Conservation (phyloP, 2,888 invertebrate genomes). For the Crematogaster levior region DNA sequence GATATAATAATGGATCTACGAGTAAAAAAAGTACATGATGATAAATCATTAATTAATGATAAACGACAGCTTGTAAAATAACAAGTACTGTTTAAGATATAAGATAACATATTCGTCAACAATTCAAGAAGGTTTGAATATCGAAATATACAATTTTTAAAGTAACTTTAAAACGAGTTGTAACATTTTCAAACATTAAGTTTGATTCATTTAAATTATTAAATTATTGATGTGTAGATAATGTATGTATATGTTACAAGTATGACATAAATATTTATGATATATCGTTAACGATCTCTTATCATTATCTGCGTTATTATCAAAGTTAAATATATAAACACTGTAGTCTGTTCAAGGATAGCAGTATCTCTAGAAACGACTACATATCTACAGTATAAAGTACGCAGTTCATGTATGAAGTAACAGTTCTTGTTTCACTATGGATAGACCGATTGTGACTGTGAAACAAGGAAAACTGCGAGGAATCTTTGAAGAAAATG, state of each 20-base stretch:
- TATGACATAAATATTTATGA: neutral
- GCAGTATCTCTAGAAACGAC: neutral
- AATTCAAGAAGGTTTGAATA: neutral
- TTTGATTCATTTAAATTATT: neutral
- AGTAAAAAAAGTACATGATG: too few species aligned
- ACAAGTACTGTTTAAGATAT: neutral
- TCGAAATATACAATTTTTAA: conserved; percentile 1
- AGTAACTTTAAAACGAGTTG: neutral
- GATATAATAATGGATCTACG: neutral
- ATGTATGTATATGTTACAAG: neutral
- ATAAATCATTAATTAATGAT: neutral
- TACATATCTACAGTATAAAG: neutral
- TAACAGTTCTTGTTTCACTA: conserved; percentile 45
- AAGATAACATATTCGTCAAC: neutral
- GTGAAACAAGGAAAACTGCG: conserved; percentile 80
- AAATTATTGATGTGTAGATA: neutral
- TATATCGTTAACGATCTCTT: neutral
- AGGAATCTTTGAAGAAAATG: conserved; percentile 75
- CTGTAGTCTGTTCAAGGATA: neutral
- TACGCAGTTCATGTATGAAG: neutral
- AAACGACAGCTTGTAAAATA: neutral
- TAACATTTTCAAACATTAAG: neutral
- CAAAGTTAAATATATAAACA: neutral
- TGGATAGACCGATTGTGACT: conserved; percentile 74
- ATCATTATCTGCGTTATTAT: neutral